Evolutionary conservation across 2,797 vertebrate species (phyloP).

Genomic region (Podarcis siculus): DNA sequence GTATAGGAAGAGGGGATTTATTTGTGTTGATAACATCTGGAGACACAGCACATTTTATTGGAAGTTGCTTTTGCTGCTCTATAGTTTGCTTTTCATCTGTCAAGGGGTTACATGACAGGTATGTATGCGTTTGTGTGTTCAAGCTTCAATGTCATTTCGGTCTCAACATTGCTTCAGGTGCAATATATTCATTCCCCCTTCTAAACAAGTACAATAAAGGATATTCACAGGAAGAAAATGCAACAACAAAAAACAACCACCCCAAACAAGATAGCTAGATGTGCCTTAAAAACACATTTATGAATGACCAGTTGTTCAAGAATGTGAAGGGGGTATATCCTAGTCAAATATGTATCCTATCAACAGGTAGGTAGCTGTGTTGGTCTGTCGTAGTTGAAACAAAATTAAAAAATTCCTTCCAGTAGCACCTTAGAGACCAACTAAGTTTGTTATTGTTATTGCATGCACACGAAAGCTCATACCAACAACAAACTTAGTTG

Average conservation of each 20-base stretch:
- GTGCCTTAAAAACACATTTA: background rate
- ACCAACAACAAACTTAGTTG: too few species aligned
- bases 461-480: too few species aligned
- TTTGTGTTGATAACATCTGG: constrained; percentile 57
- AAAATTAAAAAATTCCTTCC: too few species aligned
- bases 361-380: background rate
- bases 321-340: background rate
- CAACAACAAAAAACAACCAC: background rate
- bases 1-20: constrained; percentile 29
- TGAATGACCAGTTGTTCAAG: background rate
- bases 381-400: too few species aligned
- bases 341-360: background rate
- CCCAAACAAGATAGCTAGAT: too few species aligned
- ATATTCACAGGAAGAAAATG: constrained; percentile 24
- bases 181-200: constrained; percentile 51
- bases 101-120: constrained; percentile 67
- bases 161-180: constrained; percentile 61
- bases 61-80: constrained; percentile 61
- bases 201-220: constrained; percentile 44
- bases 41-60: constrained; percentile 61
- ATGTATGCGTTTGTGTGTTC: constrained; percentile 44
- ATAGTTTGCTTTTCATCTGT: constrained; percentile 70
- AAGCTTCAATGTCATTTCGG: constrained; percentile 60
- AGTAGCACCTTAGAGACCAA: too few species aligned
- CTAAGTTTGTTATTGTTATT: too few species aligned